Evolutionary conservation across 2,113 vertebrate genomes (phyloP), one percentile per base, ranked within the genome.

Genomic region (Hyla sarda): DNA sequence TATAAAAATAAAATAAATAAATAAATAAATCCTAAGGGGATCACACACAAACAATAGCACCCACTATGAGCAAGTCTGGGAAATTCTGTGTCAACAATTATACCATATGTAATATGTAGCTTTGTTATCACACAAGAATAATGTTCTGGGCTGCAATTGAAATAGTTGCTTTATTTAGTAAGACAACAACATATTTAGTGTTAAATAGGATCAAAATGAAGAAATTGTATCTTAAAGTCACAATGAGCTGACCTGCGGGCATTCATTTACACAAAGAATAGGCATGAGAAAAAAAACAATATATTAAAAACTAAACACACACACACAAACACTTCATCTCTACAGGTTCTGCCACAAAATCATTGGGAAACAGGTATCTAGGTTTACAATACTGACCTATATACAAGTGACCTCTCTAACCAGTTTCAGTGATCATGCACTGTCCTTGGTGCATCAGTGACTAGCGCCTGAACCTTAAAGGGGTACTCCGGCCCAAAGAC

Each of bases 91-190:
- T 41, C 41, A 41, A 3, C 41, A 5, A 41, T 8, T 8, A 8
- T n/a, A 41, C 3, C 41, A 41, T 41, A 41, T 41, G 41, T 41
- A 41, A 41, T 41, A 41, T 8, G 3, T 41, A n/a, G 41, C 41
- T 41, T 41, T 41, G 41, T 5, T 54, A 54, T 19, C 5, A 9
- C 8, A 13, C 6, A 50, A 30, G 0, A 52, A 52, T 5, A 52
- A 16, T 0, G 8, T 4, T 30, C 47, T 30, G 32, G 1, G 6
- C 13, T 60, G 34, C 19, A 79, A n/a, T 58, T 48, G 32, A 73
- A 47, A 25, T 45, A 2, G 45, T 45, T 81, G 78, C 78, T 81
- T 81, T 81, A 81, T 81, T 81, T 62, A 81, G 41, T 81, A 81
- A 62, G 34, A 81, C 30, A 81, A 58, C 41, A 79, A 72, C 41